Evolutionary conservation across 1,140 invertebrate species (phyloP).

Genomic region (Heliconius hewitsoni): DNA sequence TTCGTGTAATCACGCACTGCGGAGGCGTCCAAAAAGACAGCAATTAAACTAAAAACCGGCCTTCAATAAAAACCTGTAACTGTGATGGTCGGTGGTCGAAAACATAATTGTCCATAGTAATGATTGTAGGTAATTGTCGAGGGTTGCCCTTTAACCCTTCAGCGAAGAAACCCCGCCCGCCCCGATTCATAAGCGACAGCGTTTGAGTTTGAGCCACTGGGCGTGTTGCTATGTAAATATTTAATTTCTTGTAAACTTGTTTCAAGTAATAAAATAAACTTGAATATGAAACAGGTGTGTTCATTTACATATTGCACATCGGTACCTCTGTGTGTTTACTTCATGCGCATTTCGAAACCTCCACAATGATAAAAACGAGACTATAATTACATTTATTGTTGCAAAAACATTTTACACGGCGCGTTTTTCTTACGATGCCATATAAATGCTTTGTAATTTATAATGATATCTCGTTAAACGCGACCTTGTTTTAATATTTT

Average conservation of each 20-base stretch:
- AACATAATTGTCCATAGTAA: slow-evolving; percentile 75
- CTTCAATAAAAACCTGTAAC: slow-evolving; percentile 71
- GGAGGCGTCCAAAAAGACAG: slow-evolving; percentile 49
- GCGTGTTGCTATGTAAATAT: background rate
- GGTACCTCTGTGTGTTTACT: background rate
- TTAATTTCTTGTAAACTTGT: background rate
- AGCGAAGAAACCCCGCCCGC: slow-evolving; percentile 51
- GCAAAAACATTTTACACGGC: slow-evolving; percentile 1
- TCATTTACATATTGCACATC: slow-evolving; percentile 21
- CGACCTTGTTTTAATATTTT: slow-evolving; percentile 12
- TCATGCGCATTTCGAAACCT: slow-evolving; percentile 15
- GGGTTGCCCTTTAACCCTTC: slow-evolving; percentile 68
- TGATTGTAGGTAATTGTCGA: slow-evolving; percentile 76
- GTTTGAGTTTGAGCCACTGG: background rate
- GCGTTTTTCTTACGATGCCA: slow-evolving; percentile 4
- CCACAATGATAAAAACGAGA: slow-evolving; percentile 12
- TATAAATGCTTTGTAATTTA: slow-evolving; percentile 8
- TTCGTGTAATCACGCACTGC: slow-evolving; percentile 39
- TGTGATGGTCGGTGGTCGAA: slow-evolving; percentile 62
- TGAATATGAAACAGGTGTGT: slow-evolving; percentile 3
- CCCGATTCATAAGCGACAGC: slow-evolving; percentile 38
- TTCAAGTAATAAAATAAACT: slow-evolving; percentile 1
- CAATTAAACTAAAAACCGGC: slow-evolving; percentile 73
- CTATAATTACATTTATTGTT: slow-evolving; percentile 14
- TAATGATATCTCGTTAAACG: background rate